These are phyloP conservation scores for Nymphalis polychloros DNA, from an alignment of 2,888 invertebrate genomes.

Conservation along the genomic window DNA sequence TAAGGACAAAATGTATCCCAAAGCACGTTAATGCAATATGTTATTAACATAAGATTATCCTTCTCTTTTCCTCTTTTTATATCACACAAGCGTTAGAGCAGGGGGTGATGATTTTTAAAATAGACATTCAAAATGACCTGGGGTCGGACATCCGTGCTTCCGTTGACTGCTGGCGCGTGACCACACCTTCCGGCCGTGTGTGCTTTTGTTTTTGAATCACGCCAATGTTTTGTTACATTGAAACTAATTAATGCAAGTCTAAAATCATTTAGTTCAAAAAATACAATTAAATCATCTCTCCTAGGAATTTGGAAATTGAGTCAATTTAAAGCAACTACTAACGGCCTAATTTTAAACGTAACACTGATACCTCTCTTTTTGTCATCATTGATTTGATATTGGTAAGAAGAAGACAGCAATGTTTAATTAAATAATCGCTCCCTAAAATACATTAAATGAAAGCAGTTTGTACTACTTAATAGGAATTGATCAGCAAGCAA, in stretches of 20 bases:
- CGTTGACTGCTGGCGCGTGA: conserved; percentile 67
- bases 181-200: conserved; percentile 62
- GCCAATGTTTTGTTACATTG: conserved; percentile 13
- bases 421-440: too few species aligned
- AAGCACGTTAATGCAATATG: background rate
- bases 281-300: background rate
- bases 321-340: background rate
- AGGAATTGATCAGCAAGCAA: too few species aligned
- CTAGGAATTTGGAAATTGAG: background rate
- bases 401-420: too few species aligned
- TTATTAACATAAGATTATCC: background rate
- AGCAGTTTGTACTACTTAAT: too few species aligned
- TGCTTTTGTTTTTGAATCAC: conserved; percentile 43
- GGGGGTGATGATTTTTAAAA: conserved; percentile 26
- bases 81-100: background rate
- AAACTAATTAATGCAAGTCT: conserved; percentile 10
- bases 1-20: background rate
- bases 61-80: background rate
- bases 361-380: too few species aligned
- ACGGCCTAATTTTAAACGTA: too few species aligned
- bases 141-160: conserved; percentile 75
- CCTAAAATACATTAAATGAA: too few species aligned
- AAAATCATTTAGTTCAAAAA: background rate
- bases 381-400: too few species aligned
- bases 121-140: conserved; percentile 41